Base-by-base conservation (phyloP, 2,113 vertebrate species). In the Aegithalos caudatus region DNA sequence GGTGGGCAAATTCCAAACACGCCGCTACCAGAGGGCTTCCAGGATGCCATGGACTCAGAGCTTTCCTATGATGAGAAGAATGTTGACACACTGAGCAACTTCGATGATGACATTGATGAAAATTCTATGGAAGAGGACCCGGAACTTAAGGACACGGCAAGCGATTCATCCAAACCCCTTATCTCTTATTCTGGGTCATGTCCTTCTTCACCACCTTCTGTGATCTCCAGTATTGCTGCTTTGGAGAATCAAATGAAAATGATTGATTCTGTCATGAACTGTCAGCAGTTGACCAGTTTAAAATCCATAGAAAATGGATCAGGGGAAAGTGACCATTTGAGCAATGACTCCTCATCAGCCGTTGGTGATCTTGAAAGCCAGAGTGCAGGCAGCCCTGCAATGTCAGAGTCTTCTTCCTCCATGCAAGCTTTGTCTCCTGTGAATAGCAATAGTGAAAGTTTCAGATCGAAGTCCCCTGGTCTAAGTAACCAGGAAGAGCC, bases 211-310 rank as follows among this genome's bases (percentile, higher is more conserved):
- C 99, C 99, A 3, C 99, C 99, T 62, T 99, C 99, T 4, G 99
- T 99, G 81, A 99, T 99, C 91, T 99, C 99, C 94, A 99, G 99
- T 97, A 99, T 99, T 48, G 99, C 99, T 62, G 99, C 99, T 67
- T 98, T 99, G 95, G 99, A 99, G 97, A 99, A 99, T 97, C 99
- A 99, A 97, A 99, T 99, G 99, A 99, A 99, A 95, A 99, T 99
- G 98, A 99, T 99, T 44, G 99, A 99, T 98, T 99, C 98, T 44
- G 99, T 99, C 94, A 98, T 98, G 97, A 98, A 98, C 97, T 98
- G 99, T 90, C 98, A 97, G 74, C 99, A 98, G 81, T 98, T 98
- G 84, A 97, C 99, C 84, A 94, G 98, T 94, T 94, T 98, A 78
- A 99, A 99, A 98, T 97, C 98, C 16, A 83, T 86, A 48, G 99